Evolutionary conservation across 37 sponge, comb jelly and placozoan species (phyloP).

Genomic region (Agelas oroides): DNA sequence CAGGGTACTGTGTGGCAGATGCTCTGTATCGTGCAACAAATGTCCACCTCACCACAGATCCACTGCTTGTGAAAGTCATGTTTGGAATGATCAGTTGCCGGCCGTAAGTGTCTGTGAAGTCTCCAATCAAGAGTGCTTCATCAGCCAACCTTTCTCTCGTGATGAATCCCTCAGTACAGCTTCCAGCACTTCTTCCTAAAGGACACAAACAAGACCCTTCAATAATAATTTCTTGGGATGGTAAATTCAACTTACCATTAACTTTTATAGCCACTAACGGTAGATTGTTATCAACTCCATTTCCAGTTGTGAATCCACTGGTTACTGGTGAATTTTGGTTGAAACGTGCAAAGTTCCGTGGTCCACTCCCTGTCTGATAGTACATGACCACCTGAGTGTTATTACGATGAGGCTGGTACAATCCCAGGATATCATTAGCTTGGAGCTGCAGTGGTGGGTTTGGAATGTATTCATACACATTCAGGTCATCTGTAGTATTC

Average conservation of each 20-base stretch:
- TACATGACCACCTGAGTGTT: not conserved
- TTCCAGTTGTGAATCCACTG: no score
- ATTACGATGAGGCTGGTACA: not conserved
- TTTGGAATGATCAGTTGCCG: not conserved
- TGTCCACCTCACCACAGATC: not conserved
- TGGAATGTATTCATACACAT: not conserved
- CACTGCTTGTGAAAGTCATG: not conserved
- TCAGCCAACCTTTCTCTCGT: no score
- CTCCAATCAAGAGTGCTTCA: no score
- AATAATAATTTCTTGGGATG: no score
- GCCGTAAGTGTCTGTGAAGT: no score
- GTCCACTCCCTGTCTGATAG: slow-evolving; percentile 7
- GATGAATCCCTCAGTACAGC: no score
- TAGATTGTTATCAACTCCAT: not conserved
- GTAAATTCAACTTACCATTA: not conserved
- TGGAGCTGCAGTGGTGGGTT: not conserved
- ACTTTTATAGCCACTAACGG: slow-evolving; percentile 10
- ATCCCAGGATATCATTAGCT: not conserved
- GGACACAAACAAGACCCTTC: no score
- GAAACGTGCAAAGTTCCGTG: not conserved
- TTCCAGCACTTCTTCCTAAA: no score
- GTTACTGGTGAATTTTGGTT: no score
- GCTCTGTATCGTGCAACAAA: not conserved
- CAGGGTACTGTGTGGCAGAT: slow-evolving; percentile 1
- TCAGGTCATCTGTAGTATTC: not conserved